Percentiles rank a stretch among this genome's conserved stretches.
Conservation (phyloP, 1,140 invertebrate genomes). For the Microvelia longipes region DNA sequence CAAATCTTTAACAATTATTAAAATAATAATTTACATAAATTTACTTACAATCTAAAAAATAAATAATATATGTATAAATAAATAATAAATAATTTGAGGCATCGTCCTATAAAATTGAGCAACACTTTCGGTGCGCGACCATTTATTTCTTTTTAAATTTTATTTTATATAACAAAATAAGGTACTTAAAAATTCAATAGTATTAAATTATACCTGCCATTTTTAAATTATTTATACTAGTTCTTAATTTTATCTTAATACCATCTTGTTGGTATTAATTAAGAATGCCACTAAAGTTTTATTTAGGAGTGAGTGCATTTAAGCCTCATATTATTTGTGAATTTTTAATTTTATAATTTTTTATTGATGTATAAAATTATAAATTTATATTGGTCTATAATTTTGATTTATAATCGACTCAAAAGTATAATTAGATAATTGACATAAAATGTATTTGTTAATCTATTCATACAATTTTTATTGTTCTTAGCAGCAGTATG, state of each 20-base stretch:
- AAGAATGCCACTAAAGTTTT: background rate
- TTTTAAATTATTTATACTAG: conserved; percentile 4
- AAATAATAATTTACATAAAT: too few relatives aligned
- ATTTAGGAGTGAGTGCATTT: background rate
- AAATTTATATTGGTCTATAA: background rate
- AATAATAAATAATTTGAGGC: conserved; percentile 14
- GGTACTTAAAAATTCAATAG: conserved; percentile 5
- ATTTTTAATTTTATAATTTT: background rate
- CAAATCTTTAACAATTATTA: too few relatives aligned
- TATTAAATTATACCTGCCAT: conserved; percentile 3
- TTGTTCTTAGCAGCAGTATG: too few relatives aligned
- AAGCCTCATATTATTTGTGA: background rate
- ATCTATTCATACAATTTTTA: too few relatives aligned
- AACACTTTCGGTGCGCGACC: conserved; percentile 17
- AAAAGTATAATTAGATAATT: background rate
- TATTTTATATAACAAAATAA: conserved; percentile 12
- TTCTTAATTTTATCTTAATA: too few relatives aligned
- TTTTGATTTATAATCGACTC: too few relatives aligned
- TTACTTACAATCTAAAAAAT: too few relatives aligned
- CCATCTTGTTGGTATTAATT: too few relatives aligned
- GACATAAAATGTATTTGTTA: too few relatives aligned
- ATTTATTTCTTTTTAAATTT: too few relatives aligned
- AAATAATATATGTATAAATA: too few relatives aligned
- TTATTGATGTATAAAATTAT: background rate
- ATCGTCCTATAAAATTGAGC: conserved; percentile 16